phyloP scores from a whole-genome alignment of 2,797 vertebrate genomes.

The Sebastes hubbsi region DNA sequence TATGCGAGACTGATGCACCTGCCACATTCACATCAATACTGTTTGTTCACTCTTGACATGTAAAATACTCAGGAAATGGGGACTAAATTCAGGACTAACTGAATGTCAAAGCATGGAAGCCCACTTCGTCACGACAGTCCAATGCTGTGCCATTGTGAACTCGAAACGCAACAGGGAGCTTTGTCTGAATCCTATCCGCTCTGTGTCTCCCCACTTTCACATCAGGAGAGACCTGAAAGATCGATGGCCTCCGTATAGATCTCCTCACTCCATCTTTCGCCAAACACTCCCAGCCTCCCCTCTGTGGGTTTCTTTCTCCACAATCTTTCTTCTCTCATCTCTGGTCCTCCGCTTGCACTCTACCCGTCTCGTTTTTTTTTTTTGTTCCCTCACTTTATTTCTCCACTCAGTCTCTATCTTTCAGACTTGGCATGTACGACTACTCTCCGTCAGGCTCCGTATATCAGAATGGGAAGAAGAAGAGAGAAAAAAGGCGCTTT shows the following conservation, averaged over 20 bases:
- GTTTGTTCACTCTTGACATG: slow-evolving; percentile 39
- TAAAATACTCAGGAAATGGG: slow-evolving; percentile 4
- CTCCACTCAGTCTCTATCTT: slow-evolving; percentile 15
- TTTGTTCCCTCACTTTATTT: slow-evolving; percentile 11
- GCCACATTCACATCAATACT: slow-evolving; percentile 29
- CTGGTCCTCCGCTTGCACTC: slow-evolving; percentile 19
- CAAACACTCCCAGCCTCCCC: slow-evolving; percentile 6
- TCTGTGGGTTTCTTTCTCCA: neutral
- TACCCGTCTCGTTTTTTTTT: neutral
- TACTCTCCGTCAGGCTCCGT: slow-evolving; percentile 22
- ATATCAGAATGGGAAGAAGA: slow-evolving; percentile 11
- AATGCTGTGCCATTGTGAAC: slow-evolving; percentile 24
- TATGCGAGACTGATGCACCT: slow-evolving; percentile 11
- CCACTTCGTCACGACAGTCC: slow-evolving; percentile 6
- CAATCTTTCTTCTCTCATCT: slow-evolving; percentile 28
- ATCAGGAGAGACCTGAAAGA: slow-evolving; percentile 35
- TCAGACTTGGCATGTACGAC: slow-evolving; percentile 18
- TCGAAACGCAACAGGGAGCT: slow-evolving; percentile 8
- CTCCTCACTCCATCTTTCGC: slow-evolving; percentile 35
- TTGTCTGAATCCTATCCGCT: slow-evolving; percentile 35
- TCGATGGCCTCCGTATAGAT: slow-evolving; percentile 53
- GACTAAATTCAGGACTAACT: slow-evolving; percentile 33
- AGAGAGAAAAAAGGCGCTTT: slow-evolving; percentile 20
- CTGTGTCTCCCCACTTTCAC: slow-evolving; percentile 17
- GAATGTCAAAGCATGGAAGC: slow-evolving; percentile 23